Evolutionary conservation across 1,140 invertebrate species (phyloP), one percentile per base, ranked within the genome.

Genomic region (Temnothorax longispinosus): DNA sequence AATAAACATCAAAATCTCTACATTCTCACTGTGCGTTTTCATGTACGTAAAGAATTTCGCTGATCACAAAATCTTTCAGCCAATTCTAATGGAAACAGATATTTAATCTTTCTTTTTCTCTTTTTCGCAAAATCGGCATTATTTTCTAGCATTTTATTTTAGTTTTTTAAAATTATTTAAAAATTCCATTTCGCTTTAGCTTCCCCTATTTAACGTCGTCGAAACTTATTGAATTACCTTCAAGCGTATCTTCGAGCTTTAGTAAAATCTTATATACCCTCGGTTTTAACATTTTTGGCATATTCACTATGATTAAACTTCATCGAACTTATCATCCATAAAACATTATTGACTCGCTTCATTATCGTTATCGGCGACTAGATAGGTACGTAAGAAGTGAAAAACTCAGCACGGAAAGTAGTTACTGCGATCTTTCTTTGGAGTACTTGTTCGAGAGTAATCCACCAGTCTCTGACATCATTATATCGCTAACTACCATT

Each of bases 401-500:
- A 60, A 85, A 21, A 44, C 60, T 65, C 38, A 10, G 18, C 62
- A 60, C 58, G n/a, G 38, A 32, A 50, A 54, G 47, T 65, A 78
- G 4, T 78, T 41, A 65, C 32, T 67, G 44, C 77, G 62, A 67
- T 80, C 13, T 69, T 44, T 67, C 4, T 80, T 54, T 35, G 47
- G 62, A 80, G 8, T 67, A 47, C 58, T 77, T 67, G 6, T 65
- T 35, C 44, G 11, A 69, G 10, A 52, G 27, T 27, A 80, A 67
- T 67, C n/a, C n/a, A 67, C 44, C n/a, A 67, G 62, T 64, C 27
- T 89, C 65, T 2, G 18, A 6, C 56, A 62, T n/a, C 88, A 89
- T 89, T 88, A 89, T 93, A 92, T 91, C 86, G 80, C 10, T 38
- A 56, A 56, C 11, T 92, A 76, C 8, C 41, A 50, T 50, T 50